A percentile compares a stretch with the other conserved stretches of the same genome.
Evolutionary conservation across 2,113 vertebrate genomes (phyloP).

Genomic region (human): DNA sequence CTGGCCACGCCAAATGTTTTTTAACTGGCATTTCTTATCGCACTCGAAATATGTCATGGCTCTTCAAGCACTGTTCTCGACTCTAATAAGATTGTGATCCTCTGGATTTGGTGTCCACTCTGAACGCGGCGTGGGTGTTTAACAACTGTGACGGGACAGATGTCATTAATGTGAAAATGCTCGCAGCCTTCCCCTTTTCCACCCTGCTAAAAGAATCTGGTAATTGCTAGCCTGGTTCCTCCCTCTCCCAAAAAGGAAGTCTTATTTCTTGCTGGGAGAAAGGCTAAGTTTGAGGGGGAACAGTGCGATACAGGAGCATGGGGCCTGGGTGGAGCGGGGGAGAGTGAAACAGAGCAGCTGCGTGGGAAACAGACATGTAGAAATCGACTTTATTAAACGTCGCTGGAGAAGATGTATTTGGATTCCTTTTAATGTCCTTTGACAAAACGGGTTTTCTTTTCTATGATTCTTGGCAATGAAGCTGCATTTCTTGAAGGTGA

Average conservation of each 20-base stretch:
- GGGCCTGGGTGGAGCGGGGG: rapidly evolving
- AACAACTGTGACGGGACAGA: background rate
- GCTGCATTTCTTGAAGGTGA: conserved; percentile 6
- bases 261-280: background rate
- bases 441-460: background rate
- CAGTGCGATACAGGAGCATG: background rate
- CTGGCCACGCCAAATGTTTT: background rate
- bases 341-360: background rate
- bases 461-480: background rate
- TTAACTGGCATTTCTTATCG: background rate
- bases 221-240: background rate
- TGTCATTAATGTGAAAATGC: background rate
- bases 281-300: background rate
- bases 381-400: background rate
- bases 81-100: background rate
- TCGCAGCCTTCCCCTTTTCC: background rate
- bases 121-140: background rate
- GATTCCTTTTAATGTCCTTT: background rate
- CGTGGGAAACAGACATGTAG: background rate
- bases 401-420: background rate
- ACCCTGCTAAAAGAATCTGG: background rate
- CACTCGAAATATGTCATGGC: background rate
- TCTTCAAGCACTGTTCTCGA: background rate
- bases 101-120: background rate
- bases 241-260: background rate